Evolutionary conservation across 2,888 invertebrate species (phyloP).

Genomic region (Drosophila conformis): DNA sequence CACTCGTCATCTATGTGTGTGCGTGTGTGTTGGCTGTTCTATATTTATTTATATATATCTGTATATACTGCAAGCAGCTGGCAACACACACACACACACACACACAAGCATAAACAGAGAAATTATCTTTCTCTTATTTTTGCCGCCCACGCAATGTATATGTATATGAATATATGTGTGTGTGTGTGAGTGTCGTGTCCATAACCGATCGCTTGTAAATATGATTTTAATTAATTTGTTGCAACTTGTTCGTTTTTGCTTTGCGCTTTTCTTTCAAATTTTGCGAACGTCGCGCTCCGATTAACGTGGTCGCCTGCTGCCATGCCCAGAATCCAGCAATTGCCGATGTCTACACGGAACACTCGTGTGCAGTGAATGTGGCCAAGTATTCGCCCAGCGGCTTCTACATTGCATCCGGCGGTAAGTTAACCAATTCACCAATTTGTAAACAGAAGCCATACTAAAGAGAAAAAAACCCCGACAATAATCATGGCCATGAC

Average conservation of each 20-base stretch:
- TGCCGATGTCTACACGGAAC: slow-evolving; percentile 98
- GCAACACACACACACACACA: slow-evolving; percentile 21
- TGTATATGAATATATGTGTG: slow-evolving; percentile 31
- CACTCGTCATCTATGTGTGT: slow-evolving; percentile 43
- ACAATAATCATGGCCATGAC: slow-evolving; percentile 29
- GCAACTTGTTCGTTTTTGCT: slow-evolving; percentile 27
- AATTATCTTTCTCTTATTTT: slow-evolving; percentile 34
- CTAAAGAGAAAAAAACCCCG: not conserved
- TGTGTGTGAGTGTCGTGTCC: slow-evolving; percentile 6
- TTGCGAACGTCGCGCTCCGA: slow-evolving; percentile 54
- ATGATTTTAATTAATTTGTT: slow-evolving; percentile 48
- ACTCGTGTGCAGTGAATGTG: slow-evolving; percentile 96
- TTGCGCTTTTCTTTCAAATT: slow-evolving; percentile 22
- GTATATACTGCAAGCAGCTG: slow-evolving; percentile 40
- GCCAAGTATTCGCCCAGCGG: slow-evolving; percentile 99
- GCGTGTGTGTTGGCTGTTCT: slow-evolving; percentile 45
- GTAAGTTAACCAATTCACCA: slow-evolving; percentile 86
- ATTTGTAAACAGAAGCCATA: slow-evolving; percentile 35
- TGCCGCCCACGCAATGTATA: slow-evolving; percentile 62
- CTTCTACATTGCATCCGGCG: slow-evolving; percentile 99
- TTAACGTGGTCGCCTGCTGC: slow-evolving; percentile 37
- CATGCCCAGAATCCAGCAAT: slow-evolving; percentile 92
- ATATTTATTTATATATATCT: slow-evolving; percentile 66
- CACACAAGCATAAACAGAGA: slow-evolving; percentile 6
- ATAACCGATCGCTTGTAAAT: slow-evolving; percentile 42